A percentile compares a stretch with the other conserved stretches of the same genome.
phyloP scores from a whole-genome alignment of 2,797 vertebrate species.

The Psittacula derbiana region DNA sequence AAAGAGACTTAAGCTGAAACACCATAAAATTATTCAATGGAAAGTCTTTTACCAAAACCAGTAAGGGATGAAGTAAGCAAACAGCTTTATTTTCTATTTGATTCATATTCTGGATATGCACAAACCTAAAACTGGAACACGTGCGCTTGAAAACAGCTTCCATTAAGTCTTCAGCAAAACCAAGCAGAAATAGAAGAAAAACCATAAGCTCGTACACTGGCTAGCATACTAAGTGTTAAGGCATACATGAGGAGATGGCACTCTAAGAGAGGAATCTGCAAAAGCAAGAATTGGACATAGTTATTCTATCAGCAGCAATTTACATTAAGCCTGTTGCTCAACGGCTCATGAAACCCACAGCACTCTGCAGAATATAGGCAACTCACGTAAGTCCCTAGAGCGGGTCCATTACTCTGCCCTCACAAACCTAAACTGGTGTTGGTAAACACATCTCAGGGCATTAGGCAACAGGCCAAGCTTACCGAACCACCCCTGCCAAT shows the following conservation, averaged over 20 bases:
- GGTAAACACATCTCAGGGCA: not conserved
- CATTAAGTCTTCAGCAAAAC: not conserved
- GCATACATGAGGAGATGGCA: not conserved
- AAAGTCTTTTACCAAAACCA: not conserved
- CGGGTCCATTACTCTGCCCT: not conserved
- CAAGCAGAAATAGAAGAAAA: not conserved
- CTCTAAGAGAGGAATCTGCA: not conserved
- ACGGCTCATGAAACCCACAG: not conserved
- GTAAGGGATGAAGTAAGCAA: not conserved
- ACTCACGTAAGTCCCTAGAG: rapidly evolving
- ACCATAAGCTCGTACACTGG: not conserved
- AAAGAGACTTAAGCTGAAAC: not conserved
- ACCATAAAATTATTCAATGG: not conserved
- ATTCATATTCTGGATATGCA: not conserved
- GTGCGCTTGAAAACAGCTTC: not conserved
- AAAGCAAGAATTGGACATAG: not conserved
- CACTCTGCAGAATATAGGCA: not conserved
- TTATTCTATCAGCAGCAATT: not conserved
- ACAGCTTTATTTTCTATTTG: not conserved
- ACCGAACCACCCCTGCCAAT: rapidly evolving
- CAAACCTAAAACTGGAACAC: not conserved
- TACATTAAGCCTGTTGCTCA: not conserved
- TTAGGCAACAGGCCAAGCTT: not conserved
- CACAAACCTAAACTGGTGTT: not conserved
- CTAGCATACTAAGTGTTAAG: not conserved